Evolutionary conservation across 2,113 vertebrate genomes (phyloP).

Genomic region (Muntiacus reevesi): DNA sequence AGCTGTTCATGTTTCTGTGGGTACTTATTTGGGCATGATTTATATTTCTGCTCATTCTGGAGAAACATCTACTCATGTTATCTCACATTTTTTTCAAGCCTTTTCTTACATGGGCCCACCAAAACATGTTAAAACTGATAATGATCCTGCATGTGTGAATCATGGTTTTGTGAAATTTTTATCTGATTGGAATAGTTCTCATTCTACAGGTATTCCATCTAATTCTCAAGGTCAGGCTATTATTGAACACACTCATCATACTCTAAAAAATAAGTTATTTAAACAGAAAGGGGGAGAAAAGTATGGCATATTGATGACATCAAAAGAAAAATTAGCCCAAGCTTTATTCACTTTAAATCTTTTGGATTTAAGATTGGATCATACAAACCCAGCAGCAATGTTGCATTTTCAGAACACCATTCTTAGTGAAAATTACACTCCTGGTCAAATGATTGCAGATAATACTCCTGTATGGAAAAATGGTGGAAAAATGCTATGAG

Average conservation of each 20-base stretch:
- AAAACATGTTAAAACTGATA: background rate
- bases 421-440: background rate
- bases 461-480: background rate
- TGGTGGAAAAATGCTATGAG: background rate
- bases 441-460: background rate
- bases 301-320: background rate
- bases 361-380: background rate
- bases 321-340: background rate
- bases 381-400: background rate
- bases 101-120: background rate
- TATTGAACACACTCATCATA: rapidly evolving
- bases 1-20: background rate
- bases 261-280: background rate
- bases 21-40: background rate
- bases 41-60: background rate
- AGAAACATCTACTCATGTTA: background rate
- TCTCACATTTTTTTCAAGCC: background rate
- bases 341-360: background rate
- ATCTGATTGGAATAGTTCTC: background rate
- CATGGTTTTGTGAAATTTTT: background rate
- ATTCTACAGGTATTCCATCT: background rate
- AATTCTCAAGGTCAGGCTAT: background rate
- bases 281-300: background rate
- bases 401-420: background rate
- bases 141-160: background rate